Evolutionary conservation across 2,797 vertebrate genomes (phyloP), one percentile per base, ranked within the genome.

Genomic region (Leptatherina wallacei): DNA sequence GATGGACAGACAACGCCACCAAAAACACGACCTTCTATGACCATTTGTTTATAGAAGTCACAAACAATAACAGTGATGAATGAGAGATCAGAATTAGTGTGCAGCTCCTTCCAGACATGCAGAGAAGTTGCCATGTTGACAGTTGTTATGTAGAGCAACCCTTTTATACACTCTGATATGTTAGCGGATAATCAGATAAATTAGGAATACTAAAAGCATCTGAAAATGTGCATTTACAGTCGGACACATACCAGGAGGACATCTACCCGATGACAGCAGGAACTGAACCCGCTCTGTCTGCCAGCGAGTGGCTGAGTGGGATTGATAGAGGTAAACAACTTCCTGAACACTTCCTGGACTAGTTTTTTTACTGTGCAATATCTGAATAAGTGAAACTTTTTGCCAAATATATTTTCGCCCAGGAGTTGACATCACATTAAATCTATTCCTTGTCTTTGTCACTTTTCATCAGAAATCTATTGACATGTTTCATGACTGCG

Each of bases 241-340:
- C 98, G 0, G 98, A 99, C 89, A 98, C 97, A 0, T 99, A 99
- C 93, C 98, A 99, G 84, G 98, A 99, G 84, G 98, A 99, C 85
- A 97, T 99, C 85, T 99, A 99, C 80, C 98, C 98, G 6, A 99
- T 99, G 98, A 99, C 98, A 0, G 93, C 98, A 0, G 97, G 98
- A 51, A 96, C 91, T 0, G 96, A 99, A 84, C 97, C 98, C 0
- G 96, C 98, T 0, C 92, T 99, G 77, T 95, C 95, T 0, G 97
- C 97, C 0, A 95, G 95, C 0, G 97, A 99, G 71, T 99, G 98
- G 98, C 94, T 99, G 74, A 97, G 96, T 0, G 98, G 98, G 66
- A 93, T 96, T 33, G 95, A 99, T 86, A 91, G 95, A 97, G 97
- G 98, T 98, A 91, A 88, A 82, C 47, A 61, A 54, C 35, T 38